Conservation (phyloP, 2,113 vertebrate species). For the Dendropsophus ebraccatus region DNA sequence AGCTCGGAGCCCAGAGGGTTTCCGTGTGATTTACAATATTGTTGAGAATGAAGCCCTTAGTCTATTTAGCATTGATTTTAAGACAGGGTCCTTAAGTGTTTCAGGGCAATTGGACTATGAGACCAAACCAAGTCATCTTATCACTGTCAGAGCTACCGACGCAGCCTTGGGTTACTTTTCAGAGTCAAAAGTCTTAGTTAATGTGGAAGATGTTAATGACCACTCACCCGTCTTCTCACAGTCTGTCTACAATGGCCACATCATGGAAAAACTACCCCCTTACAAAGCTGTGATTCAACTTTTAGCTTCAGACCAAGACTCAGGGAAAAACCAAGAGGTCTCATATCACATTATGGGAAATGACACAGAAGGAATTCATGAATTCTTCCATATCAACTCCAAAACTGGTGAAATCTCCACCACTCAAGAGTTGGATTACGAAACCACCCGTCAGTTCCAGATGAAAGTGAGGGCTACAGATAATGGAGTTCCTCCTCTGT, state of each 20-base stretch:
- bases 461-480: slow-evolving; percentile 86
- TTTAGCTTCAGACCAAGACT: slow-evolving; percentile 85
- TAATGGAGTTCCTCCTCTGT: slow-evolving; percentile 80
- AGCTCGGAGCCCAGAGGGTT: slow-evolving; percentile 92
- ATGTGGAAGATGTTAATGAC: slow-evolving; percentile 93
- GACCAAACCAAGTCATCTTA: slow-evolving; percentile 75
- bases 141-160: slow-evolving; percentile 91
- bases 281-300: slow-evolving; percentile 83
- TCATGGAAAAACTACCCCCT: slow-evolving; percentile 83
- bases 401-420: slow-evolving; percentile 84
- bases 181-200: slow-evolving; percentile 87
- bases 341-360: slow-evolving; percentile 84
- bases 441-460: slow-evolving; percentile 78
- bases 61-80: slow-evolving; percentile 89
- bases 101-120: slow-evolving; percentile 91
- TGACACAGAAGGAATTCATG: slow-evolving; percentile 71
- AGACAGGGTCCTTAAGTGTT: slow-evolving; percentile 88
- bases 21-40: slow-evolving; percentile 93
- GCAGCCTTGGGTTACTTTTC: slow-evolving; percentile 88
- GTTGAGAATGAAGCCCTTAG: slow-evolving; percentile 84
- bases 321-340: slow-evolving; percentile 82
- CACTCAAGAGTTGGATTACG: slow-evolving; percentile 84
- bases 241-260: slow-evolving; percentile 69
- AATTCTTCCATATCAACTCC: slow-evolving; percentile 84
- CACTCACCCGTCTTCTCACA: slow-evolving; percentile 86